phyloP scores from a whole-genome alignment of 2,113 vertebrate species.

The Prolemur simus region DNA sequence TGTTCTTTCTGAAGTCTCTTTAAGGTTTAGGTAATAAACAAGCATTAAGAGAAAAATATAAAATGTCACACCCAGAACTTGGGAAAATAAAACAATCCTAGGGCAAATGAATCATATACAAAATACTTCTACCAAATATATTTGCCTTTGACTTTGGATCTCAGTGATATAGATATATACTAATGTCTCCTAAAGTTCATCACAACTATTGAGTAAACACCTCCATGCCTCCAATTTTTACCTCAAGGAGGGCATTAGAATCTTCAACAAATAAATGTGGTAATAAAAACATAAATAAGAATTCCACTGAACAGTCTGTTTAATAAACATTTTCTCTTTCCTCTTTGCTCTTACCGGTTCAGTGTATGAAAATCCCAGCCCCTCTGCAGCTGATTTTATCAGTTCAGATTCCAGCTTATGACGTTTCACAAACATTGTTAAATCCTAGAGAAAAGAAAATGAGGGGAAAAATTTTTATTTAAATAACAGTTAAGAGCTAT shows the following conservation, averaged over 20 bases:
- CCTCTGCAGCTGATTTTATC: slow-evolving; percentile 86
- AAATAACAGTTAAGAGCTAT: neutral
- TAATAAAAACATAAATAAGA: neutral
- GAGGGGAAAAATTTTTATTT: neutral
- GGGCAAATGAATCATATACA: neutral
- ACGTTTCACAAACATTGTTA: slow-evolving; percentile 85
- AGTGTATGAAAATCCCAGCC: slow-evolving; percentile 88
- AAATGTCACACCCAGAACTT: neutral
- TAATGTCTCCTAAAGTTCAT: neutral
- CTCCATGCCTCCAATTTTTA: neutral
- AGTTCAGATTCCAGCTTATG: slow-evolving; percentile 92
- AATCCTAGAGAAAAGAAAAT: slow-evolving; percentile 83
- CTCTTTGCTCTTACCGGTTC: slow-evolving; percentile 87
- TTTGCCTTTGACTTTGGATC: neutral
- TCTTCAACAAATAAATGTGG: neutral
- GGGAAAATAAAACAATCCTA: neutral
- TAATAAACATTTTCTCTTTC: neutral
- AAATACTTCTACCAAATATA: neutral
- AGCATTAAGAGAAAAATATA: neutral
- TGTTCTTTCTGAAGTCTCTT: neutral
- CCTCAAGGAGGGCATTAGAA: neutral
- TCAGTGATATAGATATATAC: neutral
- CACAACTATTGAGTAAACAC: neutral
- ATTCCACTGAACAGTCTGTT: neutral
- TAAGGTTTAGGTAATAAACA: neutral